phyloP scores from a whole-genome alignment of 2,797 vertebrate genomes.

The Otus scops region DNA sequence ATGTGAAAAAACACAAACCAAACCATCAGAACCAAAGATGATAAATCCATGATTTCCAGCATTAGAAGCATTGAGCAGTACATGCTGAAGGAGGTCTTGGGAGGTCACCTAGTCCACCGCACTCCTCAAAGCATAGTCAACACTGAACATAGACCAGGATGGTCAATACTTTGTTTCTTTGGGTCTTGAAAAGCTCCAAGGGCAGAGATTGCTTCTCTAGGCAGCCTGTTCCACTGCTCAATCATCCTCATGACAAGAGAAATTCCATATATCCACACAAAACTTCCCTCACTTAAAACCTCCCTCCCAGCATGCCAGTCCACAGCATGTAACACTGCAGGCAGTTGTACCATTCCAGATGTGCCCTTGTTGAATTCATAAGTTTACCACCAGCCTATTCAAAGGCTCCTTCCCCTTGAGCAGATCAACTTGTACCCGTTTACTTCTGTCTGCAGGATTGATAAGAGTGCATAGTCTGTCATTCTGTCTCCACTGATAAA shows the following conservation, averaged over 20 bases:
- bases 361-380: not conserved
- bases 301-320: not conserved
- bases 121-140: not conserved
- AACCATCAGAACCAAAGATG: not conserved
- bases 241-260: not conserved
- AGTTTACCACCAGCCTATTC: not conserved
- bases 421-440: not conserved
- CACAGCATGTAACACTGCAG: accelerated
- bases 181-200: not conserved
- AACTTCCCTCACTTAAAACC: not conserved
- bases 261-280: not conserved
- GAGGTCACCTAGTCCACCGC: not conserved
- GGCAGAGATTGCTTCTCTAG: not conserved
- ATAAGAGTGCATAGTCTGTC: not conserved
- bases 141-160: not conserved
- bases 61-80: not conserved
- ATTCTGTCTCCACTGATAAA: not conserved
- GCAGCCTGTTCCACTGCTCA: not conserved
- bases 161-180: not conserved
- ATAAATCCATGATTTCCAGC: not conserved
- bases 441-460: not conserved
- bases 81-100: not conserved
- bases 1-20: not conserved
- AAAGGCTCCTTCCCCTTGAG: not conserved
- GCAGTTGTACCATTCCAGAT: not conserved